Conservation (phyloP, 2,888 invertebrate species). For the Papilio gigon region DNA sequence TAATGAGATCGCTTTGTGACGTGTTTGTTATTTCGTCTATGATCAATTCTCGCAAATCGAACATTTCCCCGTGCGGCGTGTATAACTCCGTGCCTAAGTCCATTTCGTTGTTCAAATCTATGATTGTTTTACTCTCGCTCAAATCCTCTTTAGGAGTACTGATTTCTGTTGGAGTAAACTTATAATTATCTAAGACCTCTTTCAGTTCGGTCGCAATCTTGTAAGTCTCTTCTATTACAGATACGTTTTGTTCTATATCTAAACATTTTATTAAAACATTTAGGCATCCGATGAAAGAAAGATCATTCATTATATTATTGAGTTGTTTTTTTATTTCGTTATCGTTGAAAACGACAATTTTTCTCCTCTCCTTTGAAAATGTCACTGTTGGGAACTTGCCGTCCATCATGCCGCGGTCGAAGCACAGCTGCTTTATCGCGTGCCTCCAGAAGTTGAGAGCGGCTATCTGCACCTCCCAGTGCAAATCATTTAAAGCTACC, state of each 20-base stretch:
- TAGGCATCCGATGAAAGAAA: slow-evolving; percentile 87
- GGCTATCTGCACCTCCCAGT: slow-evolving; percentile 91
- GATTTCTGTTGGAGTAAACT: slow-evolving; percentile 54
- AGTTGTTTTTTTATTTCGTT: slow-evolving; percentile 85
- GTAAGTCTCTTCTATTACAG: slow-evolving; percentile 84
- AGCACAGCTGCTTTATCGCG: slow-evolving; percentile 84
- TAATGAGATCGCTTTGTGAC: slow-evolving; percentile 79
- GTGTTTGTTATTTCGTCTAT: slow-evolving; percentile 83
- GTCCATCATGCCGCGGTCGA: slow-evolving; percentile 91
- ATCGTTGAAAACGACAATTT: slow-evolving; percentile 88
- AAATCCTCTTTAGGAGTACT: not conserved
- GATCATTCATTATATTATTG: slow-evolving; percentile 84
- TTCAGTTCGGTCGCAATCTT: slow-evolving; percentile 74
- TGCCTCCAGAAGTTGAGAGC: slow-evolving; percentile 88
- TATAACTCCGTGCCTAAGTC: not conserved
- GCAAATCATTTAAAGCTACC: slow-evolving; percentile 86
- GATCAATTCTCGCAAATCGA: slow-evolving; percentile 52
- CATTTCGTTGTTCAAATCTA: slow-evolving; percentile 9
- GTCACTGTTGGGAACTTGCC: slow-evolving; percentile 90
- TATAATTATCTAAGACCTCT: slow-evolving; percentile 75
- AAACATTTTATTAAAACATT: slow-evolving; percentile 86
- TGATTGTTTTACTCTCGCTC: not conserved
- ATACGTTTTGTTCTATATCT: slow-evolving; percentile 84
- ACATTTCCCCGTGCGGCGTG: slow-evolving; percentile 29
- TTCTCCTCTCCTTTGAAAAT: slow-evolving; percentile 89